Base-by-base conservation (phyloP, 2,888 invertebrate species). In the Tolmerus cingulatus region DNA sequence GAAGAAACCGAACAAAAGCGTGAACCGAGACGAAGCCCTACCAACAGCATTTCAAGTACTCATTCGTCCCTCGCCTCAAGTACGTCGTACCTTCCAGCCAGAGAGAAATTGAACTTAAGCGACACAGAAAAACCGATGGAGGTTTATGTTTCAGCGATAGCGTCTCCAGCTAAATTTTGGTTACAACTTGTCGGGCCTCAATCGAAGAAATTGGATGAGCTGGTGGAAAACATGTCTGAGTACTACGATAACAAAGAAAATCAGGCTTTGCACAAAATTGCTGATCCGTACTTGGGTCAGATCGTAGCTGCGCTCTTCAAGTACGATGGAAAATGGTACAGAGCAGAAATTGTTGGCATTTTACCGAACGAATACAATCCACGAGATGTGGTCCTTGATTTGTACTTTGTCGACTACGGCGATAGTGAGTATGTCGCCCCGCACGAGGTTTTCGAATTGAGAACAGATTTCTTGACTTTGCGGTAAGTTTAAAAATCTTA, bases 321-420 rank as follows among this genome's bases (percentile, higher is more conserved):
- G n/a, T 95, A 95, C 91, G 97, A 98, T 92, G 94, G 95, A 12
- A 96, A 96, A 91, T 98, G 97, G 97, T 92, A 92, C 90, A 91
- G 92, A 1, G 92, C 92, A 0, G 94, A 96, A 91, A 95, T 98
- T 7, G 93, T 95, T 86, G 94, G 94, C 88, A 93, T 96, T 14
- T 91, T 94, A 40, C 93, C 94, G 79, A 95, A 95, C 91, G 95
- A 95, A 90, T 94, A 94, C 90, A 94, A 94, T 90, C 92, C 94
- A 0, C 93, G 94, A 27, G 94, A 95, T 88, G 93, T 94, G 90
- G 94, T 94, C 19, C 95, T 95, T 0, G 95, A 95, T 90, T 94
- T 98, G 40, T 97, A 96, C 91, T 98, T 95, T 92, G 94, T 98
- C 86, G 98, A 98, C 93, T 98, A 97, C 92, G 98, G 98, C 0